These are phyloP conservation scores for Procambarus clarkii DNA, from an alignment of 1,140 invertebrate species.

Conservation along the genomic window DNA sequence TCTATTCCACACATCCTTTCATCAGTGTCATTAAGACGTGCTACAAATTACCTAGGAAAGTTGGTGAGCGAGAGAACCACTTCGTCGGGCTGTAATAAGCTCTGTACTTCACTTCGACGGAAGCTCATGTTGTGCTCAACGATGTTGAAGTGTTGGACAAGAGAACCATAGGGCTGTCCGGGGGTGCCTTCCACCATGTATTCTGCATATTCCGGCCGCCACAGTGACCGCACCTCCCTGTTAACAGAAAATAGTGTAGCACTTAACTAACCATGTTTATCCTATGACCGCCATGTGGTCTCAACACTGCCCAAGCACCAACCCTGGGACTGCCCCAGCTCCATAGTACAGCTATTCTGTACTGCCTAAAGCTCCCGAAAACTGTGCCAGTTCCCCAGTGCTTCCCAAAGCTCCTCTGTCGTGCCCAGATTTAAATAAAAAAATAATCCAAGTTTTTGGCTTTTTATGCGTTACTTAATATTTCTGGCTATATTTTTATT, in stretches of 20 bases:
- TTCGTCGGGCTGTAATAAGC: conserved; percentile 87
- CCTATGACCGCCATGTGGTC: too few species aligned
- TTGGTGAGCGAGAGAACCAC: conserved; percentile 91
- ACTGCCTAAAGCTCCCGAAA: background rate
- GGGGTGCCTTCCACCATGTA: conserved; percentile 99
- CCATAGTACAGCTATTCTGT: background rate
- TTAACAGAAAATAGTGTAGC: background rate
- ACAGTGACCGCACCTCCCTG: conserved; percentile 89
- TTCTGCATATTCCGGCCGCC: conserved; percentile 98
- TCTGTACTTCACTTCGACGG: conserved; percentile 89
- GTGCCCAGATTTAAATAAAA: background rate
- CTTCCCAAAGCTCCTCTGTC: background rate
- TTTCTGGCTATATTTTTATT: too few species aligned
- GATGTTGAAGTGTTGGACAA: conserved; percentile 96
- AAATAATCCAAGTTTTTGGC: too few species aligned
- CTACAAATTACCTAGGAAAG: conserved; percentile 87
- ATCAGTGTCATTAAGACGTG: background rate
- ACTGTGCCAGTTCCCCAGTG: background rate
- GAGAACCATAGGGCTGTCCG: conserved; percentile 94
- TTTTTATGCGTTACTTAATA: too few species aligned
- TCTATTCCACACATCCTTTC: too few species aligned
- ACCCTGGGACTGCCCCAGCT: background rate
- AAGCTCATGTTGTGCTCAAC: conserved; percentile 98
- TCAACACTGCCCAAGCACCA: background rate
- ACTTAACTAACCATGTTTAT: background rate